Conservation (phyloP, 2,888 invertebrate species). For the Euphydryas editha region DNA sequence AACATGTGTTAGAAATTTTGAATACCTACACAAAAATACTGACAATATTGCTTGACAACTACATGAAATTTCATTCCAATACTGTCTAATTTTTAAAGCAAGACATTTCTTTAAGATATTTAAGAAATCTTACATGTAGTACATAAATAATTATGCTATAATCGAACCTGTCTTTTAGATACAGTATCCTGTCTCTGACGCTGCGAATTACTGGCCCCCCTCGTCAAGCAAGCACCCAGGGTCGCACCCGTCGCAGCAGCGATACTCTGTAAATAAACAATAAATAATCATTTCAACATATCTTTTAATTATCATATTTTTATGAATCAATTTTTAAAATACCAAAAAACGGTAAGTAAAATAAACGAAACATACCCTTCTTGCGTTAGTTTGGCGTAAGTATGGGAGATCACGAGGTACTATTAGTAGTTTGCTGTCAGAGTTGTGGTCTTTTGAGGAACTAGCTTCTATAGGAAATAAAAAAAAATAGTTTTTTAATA, state of each 20-base stretch:
- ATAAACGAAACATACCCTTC: slow-evolving; percentile 68
- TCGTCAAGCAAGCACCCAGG: slow-evolving; percentile 82
- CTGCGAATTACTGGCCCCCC: slow-evolving; percentile 82
- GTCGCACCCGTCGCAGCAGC: slow-evolving; percentile 83
- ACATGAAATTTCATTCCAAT: too few relatives aligned
- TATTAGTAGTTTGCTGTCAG: slow-evolving; percentile 74
- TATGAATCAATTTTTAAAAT: neutral
- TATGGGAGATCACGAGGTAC: slow-evolving; percentile 79
- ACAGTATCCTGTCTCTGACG: slow-evolving; percentile 82
- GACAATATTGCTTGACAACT: too few relatives aligned
- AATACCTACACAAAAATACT: too few relatives aligned
- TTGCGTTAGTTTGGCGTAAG: slow-evolving; percentile 80
- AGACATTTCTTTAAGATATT: too few relatives aligned
- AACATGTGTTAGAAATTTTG: too few relatives aligned
- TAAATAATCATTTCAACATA: neutral
- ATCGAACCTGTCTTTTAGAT: slow-evolving; percentile 75
- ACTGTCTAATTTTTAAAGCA: too few relatives aligned
- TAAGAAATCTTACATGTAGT: too few relatives aligned
- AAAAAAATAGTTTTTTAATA: neutral
- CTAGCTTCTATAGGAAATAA: slow-evolving; percentile 62
- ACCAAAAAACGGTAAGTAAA: neutral
- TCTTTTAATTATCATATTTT: neutral
- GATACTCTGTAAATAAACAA: slow-evolving; percentile 65
- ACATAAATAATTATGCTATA: neutral
- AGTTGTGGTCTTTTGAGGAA: slow-evolving; percentile 66